Evolutionary conservation across 1,140 invertebrate genomes (phyloP).

Genomic region (Cepaea nemoralis): DNA sequence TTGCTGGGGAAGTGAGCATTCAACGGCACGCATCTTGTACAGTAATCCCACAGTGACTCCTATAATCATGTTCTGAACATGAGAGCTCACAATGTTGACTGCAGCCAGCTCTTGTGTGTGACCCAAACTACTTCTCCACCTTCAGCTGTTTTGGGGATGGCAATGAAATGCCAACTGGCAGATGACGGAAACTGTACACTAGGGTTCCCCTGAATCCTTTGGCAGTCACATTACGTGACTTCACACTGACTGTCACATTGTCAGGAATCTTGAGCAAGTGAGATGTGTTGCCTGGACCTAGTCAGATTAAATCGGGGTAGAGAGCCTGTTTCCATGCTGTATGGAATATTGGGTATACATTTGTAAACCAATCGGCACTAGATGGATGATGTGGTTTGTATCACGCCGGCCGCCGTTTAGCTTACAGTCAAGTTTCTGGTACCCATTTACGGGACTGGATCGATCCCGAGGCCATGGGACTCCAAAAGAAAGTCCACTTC

Average conservation of each 20-base stretch:
- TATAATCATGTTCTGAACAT: slow-evolving; percentile 99
- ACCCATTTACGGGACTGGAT: too few relatives aligned
- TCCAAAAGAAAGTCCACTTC: too few relatives aligned
- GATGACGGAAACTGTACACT: slow-evolving; percentile 92
- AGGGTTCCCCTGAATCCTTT: slow-evolving; percentile 92
- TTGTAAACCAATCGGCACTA: too few relatives aligned
- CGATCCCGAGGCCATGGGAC: too few relatives aligned
- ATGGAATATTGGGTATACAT: too few relatives aligned
- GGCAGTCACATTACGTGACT: slow-evolving; percentile 90
- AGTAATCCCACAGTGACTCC: slow-evolving; percentile 89
- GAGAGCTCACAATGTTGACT: slow-evolving; percentile 97
- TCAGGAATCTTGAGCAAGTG: slow-evolving; percentile 6
- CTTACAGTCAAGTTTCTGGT: too few relatives aligned
- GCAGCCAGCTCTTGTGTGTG: slow-evolving; percentile 97
- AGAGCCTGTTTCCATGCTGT: too few relatives aligned
- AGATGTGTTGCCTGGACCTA: too few relatives aligned
- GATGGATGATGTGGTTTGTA: too few relatives aligned
- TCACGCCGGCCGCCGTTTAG: too few relatives aligned
- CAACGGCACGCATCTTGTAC: slow-evolving; percentile 99
- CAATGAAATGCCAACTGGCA: slow-evolving; percentile 89
- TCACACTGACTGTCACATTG: slow-evolving; percentile 84
- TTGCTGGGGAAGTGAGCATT: slow-evolving; percentile 99
- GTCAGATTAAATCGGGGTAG: too few relatives aligned
- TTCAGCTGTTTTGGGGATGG: slow-evolving; percentile 74
- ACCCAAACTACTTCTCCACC: slow-evolving; percentile 99